Conservation (phyloP, 2,797 vertebrate species). For the Sebastes iracundus region DNA sequence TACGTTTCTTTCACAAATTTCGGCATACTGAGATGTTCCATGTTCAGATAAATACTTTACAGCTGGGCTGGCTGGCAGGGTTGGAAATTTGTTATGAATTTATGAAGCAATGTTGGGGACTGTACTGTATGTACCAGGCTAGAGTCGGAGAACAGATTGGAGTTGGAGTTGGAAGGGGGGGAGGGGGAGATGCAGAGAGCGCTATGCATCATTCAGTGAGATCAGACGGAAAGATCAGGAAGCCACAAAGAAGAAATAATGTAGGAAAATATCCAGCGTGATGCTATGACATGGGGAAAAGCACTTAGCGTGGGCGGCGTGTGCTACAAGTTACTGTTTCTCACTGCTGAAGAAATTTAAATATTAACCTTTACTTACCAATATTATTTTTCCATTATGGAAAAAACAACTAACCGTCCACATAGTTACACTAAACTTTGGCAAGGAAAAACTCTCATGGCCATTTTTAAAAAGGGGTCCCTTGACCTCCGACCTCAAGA, state of each 20-base stretch:
- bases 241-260: not conserved
- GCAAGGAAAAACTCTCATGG: too few relatives aligned
- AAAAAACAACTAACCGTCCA: not conserved
- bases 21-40: not conserved
- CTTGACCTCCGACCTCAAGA: too few relatives aligned
- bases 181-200: not conserved
- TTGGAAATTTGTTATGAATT: slow-evolving; percentile 30
- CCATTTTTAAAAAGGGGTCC: too few relatives aligned
- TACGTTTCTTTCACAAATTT: slow-evolving; percentile 1
- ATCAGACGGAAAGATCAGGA: slow-evolving; percentile 8
- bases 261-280: not conserved
- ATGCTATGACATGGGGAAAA: not conserved
- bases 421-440: not conserved
- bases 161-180: not conserved
- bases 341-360: not conserved
- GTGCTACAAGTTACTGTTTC: not conserved
- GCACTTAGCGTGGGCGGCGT: not conserved
- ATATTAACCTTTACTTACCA: not conserved
- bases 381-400: not conserved
- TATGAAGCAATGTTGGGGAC: slow-evolving; percentile 17
- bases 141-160: slow-evolving; percentile 5
- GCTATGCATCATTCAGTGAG: slow-evolving; percentile 14
- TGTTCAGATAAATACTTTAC: slow-evolving; percentile 34
- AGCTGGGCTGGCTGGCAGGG: not conserved
- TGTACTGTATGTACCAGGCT: slow-evolving; percentile 23